A percentile compares a stretch with the other conserved stretches of the same genome.
Evolutionary conservation across 2,113 vertebrate species (phyloP).

Genomic region (Ptychochromis oligacanthus): DNA sequence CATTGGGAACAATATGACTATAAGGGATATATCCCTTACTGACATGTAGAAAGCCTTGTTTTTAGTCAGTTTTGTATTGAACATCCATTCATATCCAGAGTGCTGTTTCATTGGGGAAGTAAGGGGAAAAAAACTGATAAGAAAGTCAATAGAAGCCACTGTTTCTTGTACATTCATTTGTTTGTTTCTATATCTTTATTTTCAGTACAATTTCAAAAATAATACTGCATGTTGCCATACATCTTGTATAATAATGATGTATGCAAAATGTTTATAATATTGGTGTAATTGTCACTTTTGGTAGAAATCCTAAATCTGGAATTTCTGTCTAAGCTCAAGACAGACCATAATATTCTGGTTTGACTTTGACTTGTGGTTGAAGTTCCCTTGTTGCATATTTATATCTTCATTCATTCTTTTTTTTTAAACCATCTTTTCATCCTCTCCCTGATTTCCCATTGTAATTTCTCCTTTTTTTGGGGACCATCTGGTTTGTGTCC

Average conservation of each 20-base stretch:
- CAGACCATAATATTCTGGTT: neutral
- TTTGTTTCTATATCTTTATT: slow-evolving; percentile 26
- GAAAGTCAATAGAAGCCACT: slow-evolving; percentile 79
- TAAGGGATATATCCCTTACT: neutral
- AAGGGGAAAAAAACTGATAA: slow-evolving; percentile 33
- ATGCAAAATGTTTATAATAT: slow-evolving; percentile 50
- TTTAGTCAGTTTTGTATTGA: neutral
- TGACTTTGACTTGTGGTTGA: slow-evolving; percentile 23
- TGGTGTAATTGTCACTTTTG: neutral
- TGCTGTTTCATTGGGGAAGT: neutral
- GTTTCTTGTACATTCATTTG: slow-evolving; percentile 45
- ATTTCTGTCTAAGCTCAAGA: neutral
- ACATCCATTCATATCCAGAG: slow-evolving; percentile 5
- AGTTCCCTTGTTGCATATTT: slow-evolving; percentile 84
- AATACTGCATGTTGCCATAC: slow-evolving; percentile 73
- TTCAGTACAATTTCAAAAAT: slow-evolving; percentile 34
- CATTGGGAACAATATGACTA: slow-evolving; percentile 69
- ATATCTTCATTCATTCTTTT: slow-evolving; percentile 82
- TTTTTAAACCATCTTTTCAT: slow-evolving; percentile 80
- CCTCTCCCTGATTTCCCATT: slow-evolving; percentile 81
- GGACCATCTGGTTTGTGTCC: slow-evolving; percentile 91
- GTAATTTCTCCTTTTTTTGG: slow-evolving; percentile 88
- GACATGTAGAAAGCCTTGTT: neutral
- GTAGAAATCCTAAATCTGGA: slow-evolving; percentile 15
- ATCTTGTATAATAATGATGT: slow-evolving; percentile 68